Base-by-base conservation (phyloP, 2,888 invertebrate genomes). In the Pammene fasciana region DNA sequence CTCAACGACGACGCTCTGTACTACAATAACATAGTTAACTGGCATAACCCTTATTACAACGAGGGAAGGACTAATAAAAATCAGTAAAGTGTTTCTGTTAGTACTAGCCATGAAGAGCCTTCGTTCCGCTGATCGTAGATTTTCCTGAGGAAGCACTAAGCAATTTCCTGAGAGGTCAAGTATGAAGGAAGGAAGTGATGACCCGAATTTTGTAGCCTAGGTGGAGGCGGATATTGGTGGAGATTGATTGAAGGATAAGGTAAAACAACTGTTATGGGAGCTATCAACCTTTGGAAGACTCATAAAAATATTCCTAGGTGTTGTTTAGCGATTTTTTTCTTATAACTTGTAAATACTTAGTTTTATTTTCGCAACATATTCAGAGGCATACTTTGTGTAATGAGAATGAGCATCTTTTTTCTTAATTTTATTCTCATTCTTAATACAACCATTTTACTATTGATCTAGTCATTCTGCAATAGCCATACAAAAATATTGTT, bases 91-190 rank as follows among this genome's bases (percentile, higher is more conserved):
- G 6, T 48, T 14, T 48, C 16, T 38, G 38, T 43, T 43, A 38
- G 13, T 10, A 45, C 59, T 38, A 75, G 76, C 74, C 76, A 78
- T 78, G 73, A 76, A 76, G 76, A 77, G 75, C 72, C 75, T 76
- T 79, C 38, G 70, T 66, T 71, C 67, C 57, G 65, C 60, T 55
- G 34, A 45, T 66, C 60, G 59, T 46, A 57, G 34, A 64, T 57
- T 68, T 75, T 73, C 72, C 71, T 73, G 54, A 72, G 81, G 82
- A 83, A 83, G 82, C 79, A 78, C 79, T 81, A 75, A 70, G 80
- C 79, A 84, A 87, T 85, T 83, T 87, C 87, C 85, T 74, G 74
- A 72, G 84, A 78, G 85, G 86, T 86, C 85, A 85, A 82, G 79
- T 79, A 75, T 56, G 65, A 66, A 75, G 78, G 75, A 80, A 82